phyloP scores from a whole-genome alignment of 2,113 vertebrate species.

The Pachypanchax playfairii region DNA sequence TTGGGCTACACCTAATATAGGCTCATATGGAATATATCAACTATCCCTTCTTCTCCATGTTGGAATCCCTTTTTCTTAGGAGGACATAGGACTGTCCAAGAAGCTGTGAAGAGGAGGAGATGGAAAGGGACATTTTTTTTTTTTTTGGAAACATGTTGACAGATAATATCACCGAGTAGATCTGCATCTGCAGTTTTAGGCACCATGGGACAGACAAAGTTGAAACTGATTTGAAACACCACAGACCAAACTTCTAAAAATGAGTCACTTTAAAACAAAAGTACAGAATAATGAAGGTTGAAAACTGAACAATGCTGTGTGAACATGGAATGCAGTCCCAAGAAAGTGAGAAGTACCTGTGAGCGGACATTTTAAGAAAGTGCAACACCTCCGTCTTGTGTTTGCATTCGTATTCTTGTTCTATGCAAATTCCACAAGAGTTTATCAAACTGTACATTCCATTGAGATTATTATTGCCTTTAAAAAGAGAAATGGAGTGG shows the following conservation, averaged over 20 bases:
- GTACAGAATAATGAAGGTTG: background rate
- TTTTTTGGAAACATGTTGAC: conserved; percentile 5
- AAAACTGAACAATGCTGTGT: conserved; percentile 2
- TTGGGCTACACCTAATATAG: conserved; percentile 73
- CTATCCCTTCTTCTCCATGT: conserved; percentile 47
- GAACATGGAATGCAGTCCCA: conserved; percentile 5
- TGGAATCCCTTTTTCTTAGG: conserved; percentile 44
- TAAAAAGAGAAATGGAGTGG: conserved; percentile 20
- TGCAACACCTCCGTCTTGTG: conserved; percentile 62
- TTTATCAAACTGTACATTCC: conserved; percentile 33
- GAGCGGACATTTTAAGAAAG: conserved; percentile 37
- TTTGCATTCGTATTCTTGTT: conserved; percentile 29
- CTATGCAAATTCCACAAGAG: conserved; percentile 37
- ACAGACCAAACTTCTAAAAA: conserved; percentile 10
- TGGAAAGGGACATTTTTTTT: conserved; percentile 10
- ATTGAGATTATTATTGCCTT: conserved; percentile 62
- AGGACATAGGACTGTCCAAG: conserved; percentile 38
- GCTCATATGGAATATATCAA: conserved; percentile 61
- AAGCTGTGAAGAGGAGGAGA: conserved; percentile 13
- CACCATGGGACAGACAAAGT: conserved; percentile 57
- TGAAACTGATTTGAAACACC: conserved; percentile 16
- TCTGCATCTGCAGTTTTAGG: conserved; percentile 44
- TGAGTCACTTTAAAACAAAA: background rate
- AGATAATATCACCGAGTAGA: conserved; percentile 42
- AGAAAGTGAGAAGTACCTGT: conserved; percentile 21